Evolutionary conservation across 2,797 vertebrate species (phyloP), one percentile per base, ranked within the genome.

Genomic region (Cossypha dichroa): DNA sequence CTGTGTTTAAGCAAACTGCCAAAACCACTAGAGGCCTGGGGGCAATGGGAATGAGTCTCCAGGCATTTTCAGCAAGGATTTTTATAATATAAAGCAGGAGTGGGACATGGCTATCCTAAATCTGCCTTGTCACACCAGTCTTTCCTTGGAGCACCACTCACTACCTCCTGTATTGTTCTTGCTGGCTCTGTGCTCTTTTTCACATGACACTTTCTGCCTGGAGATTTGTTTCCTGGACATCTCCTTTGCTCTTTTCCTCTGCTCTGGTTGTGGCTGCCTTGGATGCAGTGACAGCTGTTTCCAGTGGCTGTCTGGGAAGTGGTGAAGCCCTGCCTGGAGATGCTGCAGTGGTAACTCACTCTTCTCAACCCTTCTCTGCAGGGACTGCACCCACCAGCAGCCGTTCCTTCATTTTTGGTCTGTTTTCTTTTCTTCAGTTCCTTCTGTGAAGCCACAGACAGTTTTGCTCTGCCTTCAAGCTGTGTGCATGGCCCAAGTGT

Each of bases 401-500:
- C 66, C 28, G 31, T 79, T 58, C 59, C 43, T 67, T 40, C 21
- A 5, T 43, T 74, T 76, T 8, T 41, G 18, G 5, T 63, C 26
- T 38, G 2, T 52, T 64, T 15, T 63, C 21, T 76, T 36, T 48
- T 76, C 38, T 52, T 81, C 55, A 7, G 2, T 66, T 84, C 64
- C 51, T 89, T 36, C 23, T 63, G 3, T 23, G 0, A 1, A 62
- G 33, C 52, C 54, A 14, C 17, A 11, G 9, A 2, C 0, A 3
- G 16, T 33, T 75, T 34, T 31, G 38, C 54, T 49, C 29, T 8
- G 20, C 52, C 70, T 56, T 67, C 41, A 21, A 46, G 66, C 13
- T 17, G 41, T 28, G 26, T 12, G 41, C 0, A 0, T 10, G 33
- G 34, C n/a, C 51, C 40, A 13, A 19, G 12, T 2, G 25, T 55